phyloP scores from a whole-genome alignment of 2,113 vertebrate species.

The Micronisus gabar region DNA sequence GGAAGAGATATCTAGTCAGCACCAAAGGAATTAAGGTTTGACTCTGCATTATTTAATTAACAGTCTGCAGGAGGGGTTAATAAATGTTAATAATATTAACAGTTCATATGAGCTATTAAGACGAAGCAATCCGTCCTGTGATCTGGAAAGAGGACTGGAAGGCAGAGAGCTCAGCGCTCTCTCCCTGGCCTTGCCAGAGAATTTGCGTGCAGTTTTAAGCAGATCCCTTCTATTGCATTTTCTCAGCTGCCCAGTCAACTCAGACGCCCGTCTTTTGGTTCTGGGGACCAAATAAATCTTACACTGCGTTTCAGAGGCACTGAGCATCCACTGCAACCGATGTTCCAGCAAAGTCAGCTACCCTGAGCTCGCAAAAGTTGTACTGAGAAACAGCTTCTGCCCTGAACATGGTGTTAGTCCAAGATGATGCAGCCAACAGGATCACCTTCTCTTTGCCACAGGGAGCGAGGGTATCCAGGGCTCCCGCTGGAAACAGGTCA shows the following conservation, averaged over 20 bases:
- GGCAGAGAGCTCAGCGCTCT: neutral
- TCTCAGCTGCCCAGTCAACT: neutral
- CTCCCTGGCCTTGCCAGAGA: neutral
- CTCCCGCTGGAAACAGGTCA: constrained; percentile 41
- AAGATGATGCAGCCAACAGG: neutral
- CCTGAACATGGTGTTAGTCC: neutral
- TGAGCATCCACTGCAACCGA: neutral
- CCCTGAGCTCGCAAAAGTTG: neutral
- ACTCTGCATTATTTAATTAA: constrained; percentile 43
- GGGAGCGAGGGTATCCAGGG: neutral
- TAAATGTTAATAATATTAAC: constrained; percentile 46
- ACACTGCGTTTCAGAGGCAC: neutral
- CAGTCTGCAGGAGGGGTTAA: constrained; percentile 11
- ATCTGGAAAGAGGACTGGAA: neutral
- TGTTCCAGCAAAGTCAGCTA: neutral
- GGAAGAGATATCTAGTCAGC: constrained; percentile 26
- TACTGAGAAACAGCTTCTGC: neutral
- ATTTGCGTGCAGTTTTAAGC: neutral
- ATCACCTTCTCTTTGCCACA: neutral
- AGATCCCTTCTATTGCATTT: neutral
- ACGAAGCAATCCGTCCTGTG: neutral
- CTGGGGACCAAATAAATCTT: neutral
- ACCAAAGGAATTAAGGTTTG: constrained; percentile 35
- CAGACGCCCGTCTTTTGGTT: neutral
- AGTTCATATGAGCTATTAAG: neutral